Evolutionary conservation across 1,140 invertebrate species (phyloP), one percentile per base, ranked within the genome.

Genomic region (Pogonomyrmex californicus): DNA sequence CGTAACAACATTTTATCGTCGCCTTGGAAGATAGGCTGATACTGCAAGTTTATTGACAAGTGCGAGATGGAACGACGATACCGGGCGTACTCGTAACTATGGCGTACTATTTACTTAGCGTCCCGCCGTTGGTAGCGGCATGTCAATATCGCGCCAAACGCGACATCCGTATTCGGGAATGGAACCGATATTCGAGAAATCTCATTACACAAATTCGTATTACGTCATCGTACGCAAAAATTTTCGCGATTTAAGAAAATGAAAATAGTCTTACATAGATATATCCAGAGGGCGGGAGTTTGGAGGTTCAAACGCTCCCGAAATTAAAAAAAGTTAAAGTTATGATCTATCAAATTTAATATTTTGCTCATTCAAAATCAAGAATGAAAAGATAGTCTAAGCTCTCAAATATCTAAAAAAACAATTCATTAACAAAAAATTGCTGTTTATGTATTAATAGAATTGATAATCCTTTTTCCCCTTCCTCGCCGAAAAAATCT

Each of bases 41-140:
- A 90, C 76, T 90, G 85, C 76, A 63, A 76, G 56, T 60, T 90
- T 91, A 88, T 91, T 88, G 76, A 90, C 83, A 90, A 63, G 60
- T 73, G 75, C 47, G 30, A 66, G 81, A 87, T 68, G 66, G 49
- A 38, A 47, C 41, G 60, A 62, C 36, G 86, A 87, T 47, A 86
- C 63, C 65, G 17, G 23, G 47, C 60, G 9, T 71, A 56, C 54
- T 75, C 44, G 14, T 76, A 56, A n/a, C 41, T 60, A n/a, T 23
- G 23, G 23, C 54, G 36, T 71, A 58, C 44, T 91, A 47, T 88
- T 90, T 88, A 54, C 90, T 70, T 79, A 58, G 14, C 73, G 70
- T 87, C 63, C 51, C 78, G 41, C 68, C 41, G 33, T 79, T 86
- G 89, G 88, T 90, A 88, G 89, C 65, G 62, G 47, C 73, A 86